phyloP scores from a whole-genome alignment of 2,888 invertebrate genomes.

The Drosophila neutralis region DNA sequence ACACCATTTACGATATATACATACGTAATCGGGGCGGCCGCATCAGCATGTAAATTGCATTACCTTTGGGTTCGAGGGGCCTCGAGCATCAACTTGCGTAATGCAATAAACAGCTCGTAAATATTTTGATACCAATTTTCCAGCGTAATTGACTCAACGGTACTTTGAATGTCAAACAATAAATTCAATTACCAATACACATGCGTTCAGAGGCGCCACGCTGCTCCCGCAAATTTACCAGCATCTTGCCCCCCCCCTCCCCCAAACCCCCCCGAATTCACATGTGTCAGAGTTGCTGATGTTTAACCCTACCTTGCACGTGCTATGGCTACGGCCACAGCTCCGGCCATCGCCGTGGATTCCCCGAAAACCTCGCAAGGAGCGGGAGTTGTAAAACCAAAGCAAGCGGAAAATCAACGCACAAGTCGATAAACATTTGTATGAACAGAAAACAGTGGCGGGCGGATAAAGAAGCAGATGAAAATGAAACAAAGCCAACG shows the following conservation, averaged over 20 bases:
- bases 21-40: slow-evolving; percentile 58
- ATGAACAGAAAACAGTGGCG: slow-evolving; percentile 53
- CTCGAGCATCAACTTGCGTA: slow-evolving; percentile 62
- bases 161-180: slow-evolving; percentile 83
- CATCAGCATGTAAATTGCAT: slow-evolving; percentile 80
- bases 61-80: slow-evolving; percentile 48
- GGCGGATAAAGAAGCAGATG: slow-evolving; percentile 10
- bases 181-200: slow-evolving; percentile 82
- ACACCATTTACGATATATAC: slow-evolving; percentile 42
- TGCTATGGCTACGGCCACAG: slow-evolving; percentile 40
- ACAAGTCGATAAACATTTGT: slow-evolving; percentile 76
- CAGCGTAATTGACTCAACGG: slow-evolving; percentile 82
- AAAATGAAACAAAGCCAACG: slow-evolving; percentile 53
- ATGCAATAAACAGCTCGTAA: slow-evolving; percentile 82
- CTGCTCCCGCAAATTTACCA: slow-evolving; percentile 4
- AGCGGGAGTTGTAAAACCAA: slow-evolving; percentile 68
- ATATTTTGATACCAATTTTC: slow-evolving; percentile 83
- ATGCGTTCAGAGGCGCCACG: slow-evolving; percentile 37
- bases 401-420: slow-evolving; percentile 80
- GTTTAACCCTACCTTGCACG: slow-evolving; percentile 78
- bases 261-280: slow-evolving; percentile 5
- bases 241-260: neutral
- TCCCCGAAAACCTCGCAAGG: slow-evolving; percentile 34
- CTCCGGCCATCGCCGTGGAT: slow-evolving; percentile 52
- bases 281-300: slow-evolving; percentile 38